Evolutionary conservation across 1,140 invertebrate genomes (phyloP).

Genomic region (Daktulosphaira vitifoliae): DNA sequence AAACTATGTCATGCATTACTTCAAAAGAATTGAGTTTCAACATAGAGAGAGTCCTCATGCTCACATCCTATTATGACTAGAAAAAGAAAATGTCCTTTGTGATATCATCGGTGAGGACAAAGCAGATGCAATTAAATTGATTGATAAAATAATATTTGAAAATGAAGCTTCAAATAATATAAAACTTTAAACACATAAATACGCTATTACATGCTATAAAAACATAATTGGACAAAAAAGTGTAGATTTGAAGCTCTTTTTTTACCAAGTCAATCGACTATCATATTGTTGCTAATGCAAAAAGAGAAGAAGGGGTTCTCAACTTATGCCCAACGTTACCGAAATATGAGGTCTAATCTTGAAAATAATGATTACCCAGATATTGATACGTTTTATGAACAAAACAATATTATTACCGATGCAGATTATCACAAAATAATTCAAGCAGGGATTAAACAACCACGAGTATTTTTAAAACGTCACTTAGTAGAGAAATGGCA

Average conservation of each 20-base stretch:
- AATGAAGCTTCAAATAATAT: conserved; percentile 30
- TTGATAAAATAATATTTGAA: conserved; percentile 32
- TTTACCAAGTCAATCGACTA: background rate
- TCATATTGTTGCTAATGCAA: conserved; percentile 1
- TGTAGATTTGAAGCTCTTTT: conserved; percentile 11
- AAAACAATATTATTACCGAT: background rate
- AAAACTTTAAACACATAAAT: conserved; percentile 34
- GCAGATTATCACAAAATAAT: conserved; percentile 9
- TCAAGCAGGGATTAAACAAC: background rate
- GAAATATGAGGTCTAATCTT: background rate
- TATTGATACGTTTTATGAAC: background rate
- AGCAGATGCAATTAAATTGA: background rate
- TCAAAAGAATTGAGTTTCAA: conserved; percentile 45
- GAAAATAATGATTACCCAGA: background rate
- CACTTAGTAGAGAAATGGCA: conserved; percentile 33
- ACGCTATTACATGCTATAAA: conserved; percentile 23
- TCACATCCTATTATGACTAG: conserved; percentile 40
- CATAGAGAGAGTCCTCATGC: conserved; percentile 43
- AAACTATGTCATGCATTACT: conserved; percentile 41
- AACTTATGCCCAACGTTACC: background rate
- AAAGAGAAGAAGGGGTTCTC: background rate
- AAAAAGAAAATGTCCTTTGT: conserved; percentile 37
- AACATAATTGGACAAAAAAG: background rate
- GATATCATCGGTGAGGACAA: conserved; percentile 4
- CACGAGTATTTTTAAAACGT: conserved; percentile 16